Base-by-base conservation (phyloP, 2,797 vertebrate species). In the Saguinus oedipus region DNA sequence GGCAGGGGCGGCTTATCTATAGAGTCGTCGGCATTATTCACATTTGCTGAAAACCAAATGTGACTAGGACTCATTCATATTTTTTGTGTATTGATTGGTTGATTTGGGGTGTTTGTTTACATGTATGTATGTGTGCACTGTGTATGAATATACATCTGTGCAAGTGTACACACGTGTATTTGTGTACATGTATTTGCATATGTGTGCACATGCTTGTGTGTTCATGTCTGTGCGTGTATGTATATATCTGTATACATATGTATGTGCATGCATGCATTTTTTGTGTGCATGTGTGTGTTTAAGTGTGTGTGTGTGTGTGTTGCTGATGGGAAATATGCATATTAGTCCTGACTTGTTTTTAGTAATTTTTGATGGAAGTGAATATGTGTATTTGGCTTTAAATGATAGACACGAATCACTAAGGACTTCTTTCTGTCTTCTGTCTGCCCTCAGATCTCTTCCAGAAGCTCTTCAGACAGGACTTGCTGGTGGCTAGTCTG, bases 381-480 rank as follows among this genome's bases (percentile, higher is more conserved):
- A 17, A 5, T 81, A 7, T 95, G 42, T 88, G 1, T 42, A 17
- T 78, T 48, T 83, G 81, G 46, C 48, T 84, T n/a, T 44, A 7
- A 83, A 0, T 30, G 22, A 19, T n/a, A 14, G 9, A 9, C 26
- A 0, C 2, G 0, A 0, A 0, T 30, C 4, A 0, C 13, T 87
- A 0, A 14, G 55, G 6, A 12, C 72, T 14, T 12, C 0, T 0
- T 48, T 20, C 50, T n/a, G 0, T 0, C 4, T 26, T 0, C 5
- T 22, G 30, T 13, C 12, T 97, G 27, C 86, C 96, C 97, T 90
- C 96, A 99, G 99, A 99, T 98, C 99, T 99, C 46, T 99, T 99
- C 98, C 99, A 99, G 99, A 99, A 99, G 98, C 99, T 99, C 93
- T 99, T 99, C 98, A 98, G 99, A 83, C 99, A 99, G 97, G 99